Conservation (phyloP, 2,888 invertebrate genomes). For the Agelastica alni region DNA sequence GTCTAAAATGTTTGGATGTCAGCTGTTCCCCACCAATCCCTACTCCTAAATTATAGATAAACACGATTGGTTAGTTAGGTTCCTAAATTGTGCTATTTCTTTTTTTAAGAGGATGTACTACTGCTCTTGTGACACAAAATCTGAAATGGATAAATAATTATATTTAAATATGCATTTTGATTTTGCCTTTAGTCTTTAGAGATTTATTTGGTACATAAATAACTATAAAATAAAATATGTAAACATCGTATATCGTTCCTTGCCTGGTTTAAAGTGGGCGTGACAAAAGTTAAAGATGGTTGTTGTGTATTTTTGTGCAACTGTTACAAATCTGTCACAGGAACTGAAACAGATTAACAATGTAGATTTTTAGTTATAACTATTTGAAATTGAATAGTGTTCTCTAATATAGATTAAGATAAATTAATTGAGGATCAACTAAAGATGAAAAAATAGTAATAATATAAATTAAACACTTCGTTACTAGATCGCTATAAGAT, state of each 20-base stretch:
- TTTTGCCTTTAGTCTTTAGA: too few relatives aligned
- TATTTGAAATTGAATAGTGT: too few relatives aligned
- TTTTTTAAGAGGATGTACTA: slow-evolving; percentile 32
- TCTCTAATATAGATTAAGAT: too few relatives aligned
- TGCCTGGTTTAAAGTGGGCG: slow-evolving; percentile 5
- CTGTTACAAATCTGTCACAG: too few relatives aligned
- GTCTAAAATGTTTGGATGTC: slow-evolving; percentile 54
- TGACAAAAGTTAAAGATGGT: slow-evolving; percentile 2
- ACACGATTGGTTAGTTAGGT: slow-evolving; percentile 43
- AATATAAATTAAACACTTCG: too few relatives aligned
- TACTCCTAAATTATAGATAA: slow-evolving; percentile 32
- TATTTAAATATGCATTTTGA: not conserved
- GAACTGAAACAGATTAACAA: too few relatives aligned
- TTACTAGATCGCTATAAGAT: too few relatives aligned
- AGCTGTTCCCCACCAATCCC: slow-evolving; percentile 54
- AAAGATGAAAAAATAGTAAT: too few relatives aligned
- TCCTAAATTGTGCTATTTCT: slow-evolving; percentile 38
- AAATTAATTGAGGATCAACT: too few relatives aligned
- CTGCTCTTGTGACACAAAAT: slow-evolving; percentile 42
- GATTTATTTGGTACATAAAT: not conserved
- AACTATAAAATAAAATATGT: not conserved
- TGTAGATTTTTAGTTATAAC: too few relatives aligned
- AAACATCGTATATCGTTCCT: slow-evolving; percentile 1
- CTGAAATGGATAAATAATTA: slow-evolving; percentile 10
- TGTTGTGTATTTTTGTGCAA: too few relatives aligned